phyloP scores from a whole-genome alignment of 2,113 vertebrate genomes.

The Dicrurus megarhynchus region DNA sequence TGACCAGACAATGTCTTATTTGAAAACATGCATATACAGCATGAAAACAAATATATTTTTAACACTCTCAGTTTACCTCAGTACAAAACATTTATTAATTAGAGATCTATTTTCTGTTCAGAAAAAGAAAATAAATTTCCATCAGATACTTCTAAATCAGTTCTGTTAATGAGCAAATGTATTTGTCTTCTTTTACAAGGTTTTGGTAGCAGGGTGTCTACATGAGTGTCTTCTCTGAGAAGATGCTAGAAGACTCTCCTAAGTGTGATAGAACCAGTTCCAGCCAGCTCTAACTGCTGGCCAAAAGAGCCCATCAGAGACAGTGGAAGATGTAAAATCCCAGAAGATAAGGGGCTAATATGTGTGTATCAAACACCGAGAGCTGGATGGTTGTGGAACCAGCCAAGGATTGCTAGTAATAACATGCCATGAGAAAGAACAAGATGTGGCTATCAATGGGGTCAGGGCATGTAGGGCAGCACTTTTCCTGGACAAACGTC shows the following conservation, averaged over 20 bases:
- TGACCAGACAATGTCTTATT: not conserved
- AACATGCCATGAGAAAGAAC: not conserved
- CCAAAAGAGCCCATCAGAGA: not conserved
- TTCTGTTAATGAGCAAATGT: not conserved
- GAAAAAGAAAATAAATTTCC: not conserved
- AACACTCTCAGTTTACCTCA: not conserved
- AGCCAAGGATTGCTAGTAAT: not conserved
- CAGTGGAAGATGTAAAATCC: not conserved
- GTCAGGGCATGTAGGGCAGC: not conserved
- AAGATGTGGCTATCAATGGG: not conserved
- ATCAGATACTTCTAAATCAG: not conserved
- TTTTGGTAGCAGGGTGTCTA: not conserved
- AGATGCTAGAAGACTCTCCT: not conserved
- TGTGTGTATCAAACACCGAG: rapidly evolving
- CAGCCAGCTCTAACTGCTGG: not conserved
- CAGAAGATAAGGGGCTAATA: not conserved
- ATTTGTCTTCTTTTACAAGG: not conserved
- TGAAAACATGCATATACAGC: not conserved
- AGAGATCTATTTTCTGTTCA: not conserved
- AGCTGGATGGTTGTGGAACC: not conserved
- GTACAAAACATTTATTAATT: not conserved
- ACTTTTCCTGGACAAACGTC: not conserved
- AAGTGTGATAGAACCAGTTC: not conserved
- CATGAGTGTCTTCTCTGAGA: not conserved
- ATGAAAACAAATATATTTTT: not conserved